Evolutionary conservation across 2,113 vertebrate genomes (phyloP), one percentile per base, ranked within the genome.

Genomic region (Oryzias melastigma): DNA sequence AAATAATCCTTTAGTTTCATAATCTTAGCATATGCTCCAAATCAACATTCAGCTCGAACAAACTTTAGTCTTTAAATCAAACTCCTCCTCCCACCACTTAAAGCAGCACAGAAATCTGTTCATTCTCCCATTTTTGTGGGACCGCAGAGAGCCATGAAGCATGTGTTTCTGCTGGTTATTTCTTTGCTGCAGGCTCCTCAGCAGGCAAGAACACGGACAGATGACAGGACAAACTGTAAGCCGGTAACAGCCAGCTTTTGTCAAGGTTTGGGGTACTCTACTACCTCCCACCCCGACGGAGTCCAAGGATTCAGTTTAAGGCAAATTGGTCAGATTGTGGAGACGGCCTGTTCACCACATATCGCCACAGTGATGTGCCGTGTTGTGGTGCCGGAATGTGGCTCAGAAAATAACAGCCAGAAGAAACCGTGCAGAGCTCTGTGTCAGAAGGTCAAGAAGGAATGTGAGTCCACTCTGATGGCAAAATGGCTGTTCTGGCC

Each of bases 361-460:
- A 29, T 85, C 3, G 74, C 76, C 27, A 43, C 14, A 0, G 40
- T 90, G 42, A 50, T 86, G 75, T 90, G 88, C 22, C 82, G 85
- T 0, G 59, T 78, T 0, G 88, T 14, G 1, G 65, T 88, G 41
- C 88, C 88, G 0, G 83, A 87, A n/a, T 87, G 88, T 4, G 27
- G 29, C 52, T 53, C 74, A 0, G 68, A 73, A 0, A 56, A 75
- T 1, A 14, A 68, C 65, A 71, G 5, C 62, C 46, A 29, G 1
- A 14, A 22, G 56, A 87, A 75, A 62, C 88, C 88, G 0, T 89
- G 88, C 57, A 40, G 68, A 14, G 58, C 76, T 12, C 71, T 89
- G 15, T 89, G 88, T 14, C 62, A 77, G 14, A 78, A 63, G 52
- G 86, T 88, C 41, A 87, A 83, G 80, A 43, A 46, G 0, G 86